These are phyloP conservation scores for Strix uralensis DNA, from an alignment of 2,113 vertebrate genomes.

Conservation along the genomic window DNA sequence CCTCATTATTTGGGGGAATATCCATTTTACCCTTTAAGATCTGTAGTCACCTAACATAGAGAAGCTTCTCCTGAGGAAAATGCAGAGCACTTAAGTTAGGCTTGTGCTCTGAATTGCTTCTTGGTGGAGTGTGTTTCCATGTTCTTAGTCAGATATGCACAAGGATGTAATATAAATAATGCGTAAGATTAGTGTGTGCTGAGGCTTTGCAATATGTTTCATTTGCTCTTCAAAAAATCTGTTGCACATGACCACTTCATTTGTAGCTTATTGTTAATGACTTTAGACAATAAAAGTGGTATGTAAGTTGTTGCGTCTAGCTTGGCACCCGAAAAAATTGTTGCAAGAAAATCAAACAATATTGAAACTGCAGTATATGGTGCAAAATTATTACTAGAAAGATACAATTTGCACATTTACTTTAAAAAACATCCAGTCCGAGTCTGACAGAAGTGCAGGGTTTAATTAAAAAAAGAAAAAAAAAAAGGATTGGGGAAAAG, in stretches of 20 bases:
- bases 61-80: not conserved
- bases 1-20: not conserved
- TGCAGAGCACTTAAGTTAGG: not conserved
- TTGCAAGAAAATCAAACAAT: not conserved
- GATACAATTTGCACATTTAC: not conserved
- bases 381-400: not conserved
- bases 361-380: not conserved
- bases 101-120: not conserved
- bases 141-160: not conserved
- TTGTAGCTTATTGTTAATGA: not conserved
- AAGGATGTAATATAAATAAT: not conserved
- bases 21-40: not conserved
- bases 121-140: not conserved
- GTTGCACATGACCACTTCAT: not conserved
- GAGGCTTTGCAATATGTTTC: not conserved
- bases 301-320: not conserved
- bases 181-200: not conserved
- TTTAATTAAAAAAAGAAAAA: not conserved
- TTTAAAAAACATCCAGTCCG: not conserved
- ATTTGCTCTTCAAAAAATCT: not conserved
- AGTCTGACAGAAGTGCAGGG: not conserved
- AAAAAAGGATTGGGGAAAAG: rapidly evolving
- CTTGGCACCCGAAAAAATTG: not conserved
- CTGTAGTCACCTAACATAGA: not conserved
- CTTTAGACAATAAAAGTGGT: not conserved